Evolutionary conservation across 2,888 invertebrate species (phyloP).

Genomic region (Strigamia maritima): DNA sequence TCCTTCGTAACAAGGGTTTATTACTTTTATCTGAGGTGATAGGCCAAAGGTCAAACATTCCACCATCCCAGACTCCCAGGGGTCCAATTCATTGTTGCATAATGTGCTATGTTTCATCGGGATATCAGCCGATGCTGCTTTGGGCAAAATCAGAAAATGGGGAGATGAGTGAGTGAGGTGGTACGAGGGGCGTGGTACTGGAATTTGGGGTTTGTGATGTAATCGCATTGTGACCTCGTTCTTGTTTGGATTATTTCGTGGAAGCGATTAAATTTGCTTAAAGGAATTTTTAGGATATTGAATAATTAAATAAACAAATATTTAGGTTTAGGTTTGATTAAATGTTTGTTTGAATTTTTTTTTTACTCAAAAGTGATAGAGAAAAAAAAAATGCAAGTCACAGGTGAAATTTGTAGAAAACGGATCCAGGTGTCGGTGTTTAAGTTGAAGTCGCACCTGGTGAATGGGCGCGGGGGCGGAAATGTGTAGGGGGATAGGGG

Average conservation of each 20-base stretch:
- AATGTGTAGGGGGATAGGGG: background rate
- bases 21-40: background rate
- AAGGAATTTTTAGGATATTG: background rate
- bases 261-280: background rate
- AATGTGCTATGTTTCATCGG: constrained; percentile 1
- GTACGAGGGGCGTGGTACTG: background rate
- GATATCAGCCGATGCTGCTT: background rate
- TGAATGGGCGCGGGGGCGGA: constrained; percentile 6
- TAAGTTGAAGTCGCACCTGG: background rate
- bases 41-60: background rate
- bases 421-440: background rate
- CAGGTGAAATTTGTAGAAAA: background rate
- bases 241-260: background rate
- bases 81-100: constrained; percentile 21
- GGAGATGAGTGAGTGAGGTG: constrained; percentile 3
- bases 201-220: constrained; percentile 24
- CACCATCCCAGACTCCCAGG: background rate
- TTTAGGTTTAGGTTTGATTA: background rate
- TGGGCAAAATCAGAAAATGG: background rate
- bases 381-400: background rate
- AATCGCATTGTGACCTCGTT: background rate
- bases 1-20: background rate
- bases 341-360: no score
- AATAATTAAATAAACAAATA: background rate
- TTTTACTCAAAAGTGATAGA: background rate